phyloP scores from a whole-genome alignment of 2,888 invertebrate genomes.

The Allolobophora icterica region DNA sequence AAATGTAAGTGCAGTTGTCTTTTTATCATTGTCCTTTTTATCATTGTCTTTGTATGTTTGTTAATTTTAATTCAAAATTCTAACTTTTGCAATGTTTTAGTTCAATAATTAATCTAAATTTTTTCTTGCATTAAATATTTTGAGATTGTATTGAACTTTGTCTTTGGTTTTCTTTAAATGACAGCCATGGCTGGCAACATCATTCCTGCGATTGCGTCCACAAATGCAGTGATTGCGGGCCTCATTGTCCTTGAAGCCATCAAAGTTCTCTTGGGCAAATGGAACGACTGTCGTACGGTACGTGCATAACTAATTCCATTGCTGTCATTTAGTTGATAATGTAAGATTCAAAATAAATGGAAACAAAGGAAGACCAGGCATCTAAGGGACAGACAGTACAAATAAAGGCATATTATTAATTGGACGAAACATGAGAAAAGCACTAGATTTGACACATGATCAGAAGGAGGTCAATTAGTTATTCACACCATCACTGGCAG shows the following conservation, averaged over 20 bases:
- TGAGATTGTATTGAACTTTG: neutral
- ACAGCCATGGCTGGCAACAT: conserved; percentile 97
- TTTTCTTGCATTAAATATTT: neutral
- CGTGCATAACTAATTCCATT: conserved; percentile 46
- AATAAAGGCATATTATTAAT: neutral
- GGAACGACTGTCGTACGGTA: conserved; percentile 61
- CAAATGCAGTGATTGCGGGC: conserved; percentile 96
- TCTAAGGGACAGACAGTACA: neutral
- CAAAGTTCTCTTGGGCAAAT: conserved; percentile 72
- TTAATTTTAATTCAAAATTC: neutral
- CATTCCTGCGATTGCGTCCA: conserved; percentile 98
- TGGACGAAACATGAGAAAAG: neutral
- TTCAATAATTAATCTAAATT: neutral
- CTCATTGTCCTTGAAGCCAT: conserved; percentile 89
- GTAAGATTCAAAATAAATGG: neutral
- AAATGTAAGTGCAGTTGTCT: conserved; percentile 77
- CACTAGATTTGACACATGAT: neutral
- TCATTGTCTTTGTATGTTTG: neutral
- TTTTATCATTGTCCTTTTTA: too few species aligned
- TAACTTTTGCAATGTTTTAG: neutral
- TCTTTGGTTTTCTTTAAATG: neutral
- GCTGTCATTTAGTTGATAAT: neutral
- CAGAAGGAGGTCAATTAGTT: neutral
- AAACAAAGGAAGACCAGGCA: neutral
- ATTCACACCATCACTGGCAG: neutral